A percentile compares a stretch with the other conserved stretches of the same genome.
phyloP scores from a whole-genome alignment of 2,888 invertebrate genomes.

The Himalopsyche japonica region DNA sequence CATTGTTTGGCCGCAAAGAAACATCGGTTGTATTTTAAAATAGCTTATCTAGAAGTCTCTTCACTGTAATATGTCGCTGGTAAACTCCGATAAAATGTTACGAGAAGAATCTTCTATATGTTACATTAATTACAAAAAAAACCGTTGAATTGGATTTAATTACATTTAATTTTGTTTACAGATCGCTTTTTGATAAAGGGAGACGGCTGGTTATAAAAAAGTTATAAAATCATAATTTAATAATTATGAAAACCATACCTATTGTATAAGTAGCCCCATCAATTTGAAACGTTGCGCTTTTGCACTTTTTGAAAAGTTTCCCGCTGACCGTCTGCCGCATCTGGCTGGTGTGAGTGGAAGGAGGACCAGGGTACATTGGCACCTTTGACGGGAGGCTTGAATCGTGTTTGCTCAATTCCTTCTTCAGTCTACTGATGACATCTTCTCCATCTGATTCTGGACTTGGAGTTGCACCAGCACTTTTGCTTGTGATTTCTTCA shows the following conservation, averaged over 20 bases:
- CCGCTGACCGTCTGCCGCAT: conserved; percentile 58
- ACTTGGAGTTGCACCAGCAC: not conserved
- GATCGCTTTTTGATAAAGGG: too few species aligned
- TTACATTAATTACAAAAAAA: too few species aligned
- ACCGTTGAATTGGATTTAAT: too few species aligned
- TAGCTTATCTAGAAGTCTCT: too few species aligned
- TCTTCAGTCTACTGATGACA: conserved; percentile 21
- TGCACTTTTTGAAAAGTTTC: conserved; percentile 78
- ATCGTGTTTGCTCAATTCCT: conserved; percentile 44
- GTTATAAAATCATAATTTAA: not conserved
- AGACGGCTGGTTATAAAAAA: too few species aligned
- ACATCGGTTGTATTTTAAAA: too few species aligned
- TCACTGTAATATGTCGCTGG: too few species aligned
- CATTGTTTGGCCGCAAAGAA: too few species aligned
- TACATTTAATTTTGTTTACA: too few species aligned
- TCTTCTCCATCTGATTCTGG: conserved; percentile 28
- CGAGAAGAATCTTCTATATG: too few species aligned
- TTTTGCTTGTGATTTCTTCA: not conserved
- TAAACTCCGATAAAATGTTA: too few species aligned
- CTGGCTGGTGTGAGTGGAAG: conserved; percentile 56
- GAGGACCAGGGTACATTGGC: conserved; percentile 50
- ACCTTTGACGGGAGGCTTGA: conserved; percentile 47
- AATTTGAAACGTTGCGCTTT: conserved; percentile 84
- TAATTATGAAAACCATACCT: conserved; percentile 56
- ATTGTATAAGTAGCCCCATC: conserved; percentile 86